A percentile compares a stretch with the other conserved stretches of the same genome.
Conservation (phyloP, 2,113 vertebrate genomes). For the Syrmaticus mikado region DNA sequence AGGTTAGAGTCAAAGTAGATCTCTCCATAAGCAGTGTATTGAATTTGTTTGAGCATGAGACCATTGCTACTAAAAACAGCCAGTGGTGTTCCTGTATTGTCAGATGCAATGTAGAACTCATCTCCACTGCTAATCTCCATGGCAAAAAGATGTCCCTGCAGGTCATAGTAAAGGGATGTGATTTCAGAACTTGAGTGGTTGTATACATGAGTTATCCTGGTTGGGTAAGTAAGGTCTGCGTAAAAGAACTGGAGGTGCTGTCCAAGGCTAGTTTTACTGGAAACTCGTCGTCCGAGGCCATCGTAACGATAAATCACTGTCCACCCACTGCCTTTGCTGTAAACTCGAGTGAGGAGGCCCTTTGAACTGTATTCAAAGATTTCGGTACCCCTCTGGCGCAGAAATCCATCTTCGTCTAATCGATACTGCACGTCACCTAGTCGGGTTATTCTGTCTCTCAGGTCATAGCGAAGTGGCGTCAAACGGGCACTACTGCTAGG, state of each 20-base stretch:
- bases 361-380: constrained; percentile 99
- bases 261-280: constrained; percentile 91
- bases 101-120: constrained; percentile 97
- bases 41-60: constrained; percentile 94
- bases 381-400: constrained; percentile 92
- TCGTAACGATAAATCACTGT: constrained; percentile 94
- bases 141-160: constrained; percentile 97
- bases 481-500: constrained; percentile 90
- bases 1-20: constrained; percentile 98
- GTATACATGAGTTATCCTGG: constrained; percentile 95
- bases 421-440: constrained; percentile 97
- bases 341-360: constrained; percentile 91
- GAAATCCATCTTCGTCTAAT: constrained; percentile 95
- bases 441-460: constrained; percentile 95
- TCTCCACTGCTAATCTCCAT: constrained; percentile 98
- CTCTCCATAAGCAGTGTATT: constrained; percentile 96
- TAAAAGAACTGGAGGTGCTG: constrained; percentile 98
- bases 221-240: constrained; percentile 92
- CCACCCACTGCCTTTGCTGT: constrained; percentile 96
- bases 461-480: constrained; percentile 92
- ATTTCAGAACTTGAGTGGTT: constrained; percentile 98
- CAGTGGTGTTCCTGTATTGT: constrained; percentile 94
- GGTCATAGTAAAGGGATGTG: constrained; percentile 96
- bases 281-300: constrained; percentile 93
- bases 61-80: constrained; percentile 97